Evolutionary conservation across 2,797 vertebrate species (phyloP).

Genomic region (Hypotaenidia philippensis): DNA sequence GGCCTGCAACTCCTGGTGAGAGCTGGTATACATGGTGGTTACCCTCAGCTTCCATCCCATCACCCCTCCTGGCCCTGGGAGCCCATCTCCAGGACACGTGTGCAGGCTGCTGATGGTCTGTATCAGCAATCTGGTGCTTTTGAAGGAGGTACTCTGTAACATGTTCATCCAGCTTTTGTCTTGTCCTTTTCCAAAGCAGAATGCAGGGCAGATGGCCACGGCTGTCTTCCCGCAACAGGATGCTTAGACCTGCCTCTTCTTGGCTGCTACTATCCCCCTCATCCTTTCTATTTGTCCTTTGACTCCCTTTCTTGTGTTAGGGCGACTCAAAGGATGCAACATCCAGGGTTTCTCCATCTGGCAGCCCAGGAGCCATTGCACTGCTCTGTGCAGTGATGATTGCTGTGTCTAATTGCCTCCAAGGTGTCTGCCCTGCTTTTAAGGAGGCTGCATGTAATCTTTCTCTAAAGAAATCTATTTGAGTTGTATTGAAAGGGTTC

Average conservation of each 20-base stretch:
- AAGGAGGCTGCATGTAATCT: background rate
- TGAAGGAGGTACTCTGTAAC: background rate
- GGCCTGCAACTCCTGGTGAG: background rate
- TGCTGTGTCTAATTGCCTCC: background rate
- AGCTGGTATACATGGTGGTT: background rate
- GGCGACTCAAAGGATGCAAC: background rate
- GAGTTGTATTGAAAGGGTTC: background rate
- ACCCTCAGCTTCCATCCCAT: background rate
- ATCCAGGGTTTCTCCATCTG: background rate
- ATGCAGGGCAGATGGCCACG: fast-evolving
- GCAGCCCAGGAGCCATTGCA: background rate
- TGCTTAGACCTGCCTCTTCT: background rate
- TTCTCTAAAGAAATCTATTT: background rate
- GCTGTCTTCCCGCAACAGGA: fast-evolving
- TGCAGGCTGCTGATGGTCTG: background rate
- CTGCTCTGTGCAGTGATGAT: fast-evolving
- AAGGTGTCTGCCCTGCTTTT: background rate
- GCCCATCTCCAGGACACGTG: fast-evolving
- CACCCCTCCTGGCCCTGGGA: background rate
- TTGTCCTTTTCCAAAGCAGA: background rate
- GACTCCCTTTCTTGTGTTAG: background rate
- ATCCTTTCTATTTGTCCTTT: background rate
- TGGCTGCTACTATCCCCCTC: background rate
- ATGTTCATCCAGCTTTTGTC: background rate
- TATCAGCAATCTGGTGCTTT: background rate